Base-by-base conservation (phyloP, 2,797 vertebrate genomes). In the Bovichtus diacanthus region DNA sequence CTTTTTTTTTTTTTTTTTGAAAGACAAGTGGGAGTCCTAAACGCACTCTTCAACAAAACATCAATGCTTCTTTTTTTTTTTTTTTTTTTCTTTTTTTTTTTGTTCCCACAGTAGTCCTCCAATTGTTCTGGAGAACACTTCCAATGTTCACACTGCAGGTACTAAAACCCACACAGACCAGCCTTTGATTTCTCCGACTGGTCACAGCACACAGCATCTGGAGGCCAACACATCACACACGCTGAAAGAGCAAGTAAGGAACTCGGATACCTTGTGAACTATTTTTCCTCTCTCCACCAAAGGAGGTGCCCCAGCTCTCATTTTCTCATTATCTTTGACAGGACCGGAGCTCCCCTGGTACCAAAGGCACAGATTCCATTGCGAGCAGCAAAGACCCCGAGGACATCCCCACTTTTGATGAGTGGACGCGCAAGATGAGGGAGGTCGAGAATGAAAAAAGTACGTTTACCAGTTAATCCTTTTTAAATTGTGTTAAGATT, bases 341-440 rank as follows among this genome's bases (percentile, higher is more conserved):
- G 95, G 88, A 77, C 61, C 31, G 6, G 61, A 80, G 78, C 38
- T 76, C 89, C 75, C 70, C 69, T 9, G 59, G 27, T 5, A 21
- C 70, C 65, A 9, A 79, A 67, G 94, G 94, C 65, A 70, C 83
- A 6, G 94, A 95, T 73, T 56, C 90, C 39, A 76, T 66, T 0
- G 62, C 43, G 60, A 84, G 68, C 76, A 53, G 51, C 90, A 94
- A 90, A 82, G 93, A 95, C 78, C 96, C 96, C 2, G 97, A 96
- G 92, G 97, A 99, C 92, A 99, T 98, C 91, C 98, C 97, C 82
- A 98, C 98, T 2, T 99, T 99, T 91, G 97, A 99, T 87, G 98
- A 99, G 90, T 99, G 98, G 98, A 99, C 97, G 77, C 96, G 97
- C 80, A 97, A 98, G 81, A 95, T 98, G 89, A 97, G 99, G 97